Base-by-base conservation (phyloP, 2,888 invertebrate species). In the Hoplodrina blanda region DNA sequence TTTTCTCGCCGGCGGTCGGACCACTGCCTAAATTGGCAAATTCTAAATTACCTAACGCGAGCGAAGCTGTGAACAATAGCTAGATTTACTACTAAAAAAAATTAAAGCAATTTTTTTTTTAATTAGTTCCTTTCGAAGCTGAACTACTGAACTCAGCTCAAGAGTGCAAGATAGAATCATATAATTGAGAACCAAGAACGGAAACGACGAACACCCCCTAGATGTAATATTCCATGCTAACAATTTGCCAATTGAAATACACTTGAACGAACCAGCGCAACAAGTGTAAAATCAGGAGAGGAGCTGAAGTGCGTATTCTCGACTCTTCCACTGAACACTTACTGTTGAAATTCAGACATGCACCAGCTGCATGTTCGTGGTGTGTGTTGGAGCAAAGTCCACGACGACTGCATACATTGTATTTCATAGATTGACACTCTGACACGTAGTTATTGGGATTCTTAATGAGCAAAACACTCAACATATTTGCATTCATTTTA, bases 241-340 rank as follows among this genome's bases (percentile, higher is more conserved):
- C 79, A 78, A 75, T 75, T 73, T 71, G 56, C 50, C 63, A 75
- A 78, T 75, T 78, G 78, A 73, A 78, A 73, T 50, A 55, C 54
- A 78, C 50, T 79, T 78, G 19, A 49, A 6, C 56, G 20, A 62
- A 15, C 33, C 2, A 30, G 46, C 54, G 17, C 68, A 44, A 55
- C 76, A 37, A 62, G 62, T 62, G 52, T 33, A 25, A 53, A 57
- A 33, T 53, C 53, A 62, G 52, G 52, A 10, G 33, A 53, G 56
- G 52, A 33, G 37, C 52, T 52, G n/a, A 61, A 62, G 56, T 44
- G n/a, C n/a, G 70, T 8, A 13, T 62, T 77, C 53, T 49, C 49
- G 73, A 53, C 46, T 20, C 8, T 41, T 66, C 44, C 56, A 33
- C 10, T 6, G 25, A 7, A 13, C 30, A n/a, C 17, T 72, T 55